A percentile compares a stretch with the other conserved stretches of the same genome.
phyloP scores from a whole-genome alignment of 30 jellyfish, hydroid and myxozoan genomes.

The Aurelia sp. region DNA sequence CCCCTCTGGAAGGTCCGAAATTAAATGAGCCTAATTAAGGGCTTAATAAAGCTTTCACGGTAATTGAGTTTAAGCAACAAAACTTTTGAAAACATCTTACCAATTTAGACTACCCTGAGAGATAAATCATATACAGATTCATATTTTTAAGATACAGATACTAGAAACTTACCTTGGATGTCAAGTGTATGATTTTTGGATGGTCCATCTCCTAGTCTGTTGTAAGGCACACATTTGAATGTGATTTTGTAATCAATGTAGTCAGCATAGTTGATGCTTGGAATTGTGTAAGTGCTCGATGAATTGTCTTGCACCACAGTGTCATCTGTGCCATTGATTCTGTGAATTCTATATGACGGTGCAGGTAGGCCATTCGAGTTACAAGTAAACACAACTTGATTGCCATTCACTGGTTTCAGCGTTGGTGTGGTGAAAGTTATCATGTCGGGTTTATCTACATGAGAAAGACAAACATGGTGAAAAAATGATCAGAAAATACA shows the following conservation, averaged over 20 bases:
- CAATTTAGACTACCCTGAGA: not conserved
- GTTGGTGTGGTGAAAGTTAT: conserved; percentile 9
- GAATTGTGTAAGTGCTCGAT: conserved; percentile 13
- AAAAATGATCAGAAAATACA: too few species aligned
- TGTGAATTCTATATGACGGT: conserved; percentile 32
- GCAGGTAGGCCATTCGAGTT: conserved; percentile 22
- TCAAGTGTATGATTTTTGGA: conserved; percentile 11
- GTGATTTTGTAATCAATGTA: conserved; percentile 27
- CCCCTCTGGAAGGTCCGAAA: too few species aligned
- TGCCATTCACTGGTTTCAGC: conserved; percentile 11
- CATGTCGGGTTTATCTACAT: conserved; percentile 35
- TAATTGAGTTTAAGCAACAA: too few species aligned
- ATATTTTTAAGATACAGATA: not conserved
- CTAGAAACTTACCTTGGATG: conserved; percentile 48
- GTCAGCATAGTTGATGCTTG: conserved; percentile 12
- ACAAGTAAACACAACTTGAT: conserved; percentile 34
- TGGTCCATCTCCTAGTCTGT: conserved; percentile 53
- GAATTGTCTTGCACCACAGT: conserved; percentile 1
- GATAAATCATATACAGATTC: not conserved
- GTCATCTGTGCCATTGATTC: conserved; percentile 2
- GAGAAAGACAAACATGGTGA: not conserved
- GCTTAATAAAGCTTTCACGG: too few species aligned
- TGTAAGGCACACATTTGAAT: conserved; percentile 62
- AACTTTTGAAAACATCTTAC: not conserved
- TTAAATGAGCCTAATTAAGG: too few species aligned